Conservation (phyloP, 1,140 invertebrate genomes). For the Camponotus vicinus region DNA sequence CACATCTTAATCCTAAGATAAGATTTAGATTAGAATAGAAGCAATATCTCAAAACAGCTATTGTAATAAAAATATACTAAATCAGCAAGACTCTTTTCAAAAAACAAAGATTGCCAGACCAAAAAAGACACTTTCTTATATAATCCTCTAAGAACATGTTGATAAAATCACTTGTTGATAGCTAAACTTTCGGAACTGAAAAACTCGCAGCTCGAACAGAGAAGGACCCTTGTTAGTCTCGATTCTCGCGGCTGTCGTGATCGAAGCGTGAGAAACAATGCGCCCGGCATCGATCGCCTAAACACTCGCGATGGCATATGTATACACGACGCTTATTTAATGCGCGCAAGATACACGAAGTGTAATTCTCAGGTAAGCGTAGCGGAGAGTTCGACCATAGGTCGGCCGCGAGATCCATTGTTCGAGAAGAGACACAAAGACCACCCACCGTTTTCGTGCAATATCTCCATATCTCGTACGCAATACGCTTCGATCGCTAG, state of each 20-base stretch:
- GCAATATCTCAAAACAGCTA: not conserved
- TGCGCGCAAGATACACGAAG: not conserved
- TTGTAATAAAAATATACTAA: not conserved
- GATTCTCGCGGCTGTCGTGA: not conserved
- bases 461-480: constrained; percentile 24
- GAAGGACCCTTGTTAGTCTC: constrained; percentile 10
- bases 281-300: not conserved
- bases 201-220: not conserved
- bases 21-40: not conserved
- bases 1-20: not conserved
- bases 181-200: not conserved
- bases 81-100: not conserved
- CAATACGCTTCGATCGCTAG: not conserved
- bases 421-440: constrained; percentile 54
- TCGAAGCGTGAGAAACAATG: constrained; percentile 57
- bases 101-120: not conserved
- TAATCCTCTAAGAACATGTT: not conserved
- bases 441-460: constrained; percentile 46
- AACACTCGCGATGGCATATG: constrained; percentile 35
- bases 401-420: constrained; percentile 35
- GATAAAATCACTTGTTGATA: not conserved
- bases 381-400: not conserved
- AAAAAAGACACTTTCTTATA: not conserved
- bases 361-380: constrained; percentile 48
- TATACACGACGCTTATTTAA: constrained; percentile 18